Evolutionary conservation across 2,113 vertebrate species (phyloP), one percentile per base, ranked within the genome.

Genomic region (Muntiacus muntjak): DNA sequence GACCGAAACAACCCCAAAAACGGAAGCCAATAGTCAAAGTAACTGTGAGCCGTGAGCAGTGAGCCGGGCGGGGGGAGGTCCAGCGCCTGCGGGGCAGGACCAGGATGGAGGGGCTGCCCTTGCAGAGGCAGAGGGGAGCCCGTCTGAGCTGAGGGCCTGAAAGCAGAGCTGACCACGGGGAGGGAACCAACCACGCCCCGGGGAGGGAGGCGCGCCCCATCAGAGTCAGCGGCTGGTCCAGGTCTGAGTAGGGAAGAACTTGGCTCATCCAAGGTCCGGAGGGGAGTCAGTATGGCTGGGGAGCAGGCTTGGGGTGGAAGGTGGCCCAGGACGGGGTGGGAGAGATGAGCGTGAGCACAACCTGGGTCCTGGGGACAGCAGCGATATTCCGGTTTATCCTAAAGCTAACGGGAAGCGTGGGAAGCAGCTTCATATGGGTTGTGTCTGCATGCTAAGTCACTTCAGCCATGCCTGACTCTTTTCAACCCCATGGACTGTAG

Each of bases 141-240:
- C 3, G 1, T 1, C 25, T 33, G 15, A 21, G 40, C 1, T 14
- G 10, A 7, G 12, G 16, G 16, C 7, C 16, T 7, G 11, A 2
- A 2, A 3, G 9, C 0, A 30, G 33, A 3, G 19, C 55, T 9
- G 5, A 43, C 0, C 3, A 3, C 1, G 0, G 33, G 57, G 36
- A 5, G 28, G 47, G 50, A 85, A 13, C 7, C 36, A 25, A 17
- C 6, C 3, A 16, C 4, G 7, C 28, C 43, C 4, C 2, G 26
- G 3, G 16, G 3, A 67, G 25, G 26, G 7, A 54, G 71, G 5
- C 0, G 0, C 2, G 0, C 0, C 12, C 28, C 1, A 0, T 45
- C 8, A 7, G 40, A 7, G 33, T 2, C 26, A 2, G 14, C 14
- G 0, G 5, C 6, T 19, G 2, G 5, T 1, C 10, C 6, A 13